Evolutionary conservation across 1,140 invertebrate genomes (phyloP), one percentile per base, ranked within the genome.

Genomic region (Conopomorpha cramerella): DNA sequence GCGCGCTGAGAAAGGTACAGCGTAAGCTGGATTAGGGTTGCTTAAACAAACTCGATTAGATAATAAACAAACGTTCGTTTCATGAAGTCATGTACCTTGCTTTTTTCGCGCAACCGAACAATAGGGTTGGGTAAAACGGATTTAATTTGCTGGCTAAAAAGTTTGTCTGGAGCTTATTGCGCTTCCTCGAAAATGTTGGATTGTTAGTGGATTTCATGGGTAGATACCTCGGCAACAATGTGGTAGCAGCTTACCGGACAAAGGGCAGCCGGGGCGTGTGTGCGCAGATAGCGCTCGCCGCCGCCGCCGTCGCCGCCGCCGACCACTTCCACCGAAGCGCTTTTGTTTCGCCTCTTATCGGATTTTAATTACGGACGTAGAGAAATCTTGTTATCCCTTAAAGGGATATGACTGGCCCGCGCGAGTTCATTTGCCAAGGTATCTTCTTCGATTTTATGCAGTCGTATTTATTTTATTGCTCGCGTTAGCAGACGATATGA

Each of bases 261-360:
- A 23, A 23, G 19, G 19, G 4, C 4, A 23, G 19, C 10, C 19
- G 19, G 19, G 19, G 19, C 4, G 10, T 4, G 19, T 23, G 19
- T 23, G 19, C 19, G n/a, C n/a, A n/a, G n/a, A n/a, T n/a, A n/a
- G n/a, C 19, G 19, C 28, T 4, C 28, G 28, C 35, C 26, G 35
- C 35, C 8, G 17, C 19, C 1, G 34, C 8, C 35, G 35, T 16
- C 16, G 16, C n/a, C 35, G 49, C 43, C 43, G 51, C 51, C 55
- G 49, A 49, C 54, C 52, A 53, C 38, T 45, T 39, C 43, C 43
- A 48, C 49, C 51, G 53, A 55, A 52, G 49, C 54, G 44, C 60
- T 64, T 72, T 74, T 72, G 65, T 74, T 66, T 70, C 55, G 55
- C 57, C 63, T 66, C 63, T 72, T 74, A 74, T 72, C 70, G 54